Evolutionary conservation across 1,140 invertebrate genomes (phyloP).

Genomic region (Trinorchestia longiramus): DNA sequence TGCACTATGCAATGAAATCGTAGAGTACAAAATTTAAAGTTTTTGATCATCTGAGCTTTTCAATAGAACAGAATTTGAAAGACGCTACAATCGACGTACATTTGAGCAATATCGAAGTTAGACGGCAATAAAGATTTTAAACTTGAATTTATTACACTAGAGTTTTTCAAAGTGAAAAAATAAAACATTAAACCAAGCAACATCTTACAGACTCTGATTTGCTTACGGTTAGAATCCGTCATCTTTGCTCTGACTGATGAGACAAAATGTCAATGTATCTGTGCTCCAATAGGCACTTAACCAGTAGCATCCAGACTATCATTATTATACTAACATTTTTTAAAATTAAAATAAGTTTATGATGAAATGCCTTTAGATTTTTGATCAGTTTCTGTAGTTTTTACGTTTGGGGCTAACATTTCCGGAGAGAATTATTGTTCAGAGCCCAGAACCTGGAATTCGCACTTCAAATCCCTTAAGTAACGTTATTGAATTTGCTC

Average conservation of each 20-base stretch:
- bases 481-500: not conserved
- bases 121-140: too few species aligned
- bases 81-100: too few species aligned
- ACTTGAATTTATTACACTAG: not conserved
- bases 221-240: too few species aligned
- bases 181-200: not conserved
- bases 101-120: too few species aligned
- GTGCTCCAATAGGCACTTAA: not conserved
- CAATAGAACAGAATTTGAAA: too few species aligned
- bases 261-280: not conserved
- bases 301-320: not conserved
- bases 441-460: not conserved
- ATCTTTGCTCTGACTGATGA: too few species aligned
- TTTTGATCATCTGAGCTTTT: too few species aligned
- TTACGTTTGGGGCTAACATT: not conserved
- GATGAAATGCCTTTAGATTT: not conserved
- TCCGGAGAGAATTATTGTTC: not conserved
- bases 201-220: not conserved
- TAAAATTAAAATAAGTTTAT: not conserved
- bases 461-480: not conserved
- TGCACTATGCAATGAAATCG: too few species aligned
- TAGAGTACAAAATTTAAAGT: too few species aligned
- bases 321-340: not conserved
- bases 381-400: not conserved
- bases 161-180: not conserved